A percentile compares a stretch with the other conserved stretches of the same genome.
Evolutionary conservation across 1,140 invertebrate genomes (phyloP).

Genomic region (Drosophila azteca): DNA sequence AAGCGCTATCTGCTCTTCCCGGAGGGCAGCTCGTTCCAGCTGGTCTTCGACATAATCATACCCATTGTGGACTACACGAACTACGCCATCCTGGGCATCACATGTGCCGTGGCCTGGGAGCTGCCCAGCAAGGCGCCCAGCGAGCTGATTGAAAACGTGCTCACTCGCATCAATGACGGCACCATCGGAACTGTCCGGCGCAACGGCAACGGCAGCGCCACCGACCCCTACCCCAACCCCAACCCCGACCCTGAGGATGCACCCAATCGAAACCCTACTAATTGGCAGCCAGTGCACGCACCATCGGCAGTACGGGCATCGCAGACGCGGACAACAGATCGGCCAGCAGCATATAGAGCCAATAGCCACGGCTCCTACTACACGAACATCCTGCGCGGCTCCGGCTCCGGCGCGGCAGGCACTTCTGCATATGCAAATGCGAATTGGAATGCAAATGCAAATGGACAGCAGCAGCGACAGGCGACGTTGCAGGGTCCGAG

Average conservation of each 20-base stretch:
- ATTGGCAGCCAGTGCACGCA: constrained; percentile 68
- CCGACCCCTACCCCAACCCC: constrained; percentile 7
- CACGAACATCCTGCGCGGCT: constrained; percentile 51
- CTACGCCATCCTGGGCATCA: constrained; percentile 87
- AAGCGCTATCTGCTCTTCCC: constrained; percentile 90
- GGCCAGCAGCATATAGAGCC: constrained; percentile 49
- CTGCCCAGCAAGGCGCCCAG: constrained; percentile 86
- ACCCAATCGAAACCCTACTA: constrained; percentile 40
- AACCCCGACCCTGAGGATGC: constrained; percentile 1
- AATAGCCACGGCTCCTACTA: constrained; percentile 63
- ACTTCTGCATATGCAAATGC: constrained; percentile 71
- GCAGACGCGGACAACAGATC: constrained; percentile 11
- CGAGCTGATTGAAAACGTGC: constrained; percentile 77
- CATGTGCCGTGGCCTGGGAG: constrained; percentile 90
- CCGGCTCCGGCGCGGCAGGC: constrained; percentile 25
- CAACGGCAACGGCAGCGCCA: constrained; percentile 62
- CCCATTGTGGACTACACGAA: constrained; percentile 80
- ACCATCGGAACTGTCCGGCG: constrained; percentile 73
- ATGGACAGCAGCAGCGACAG: constrained; percentile 52
- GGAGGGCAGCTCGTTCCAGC: constrained; percentile 90
- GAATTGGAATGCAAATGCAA: constrained; percentile 53
- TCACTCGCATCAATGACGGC: constrained; percentile 72
- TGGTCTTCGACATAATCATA: constrained; percentile 84
- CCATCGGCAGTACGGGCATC: constrained; percentile 6
- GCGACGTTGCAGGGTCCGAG: constrained; percentile 45